Percentiles rank a stretch among this genome's conserved stretches.
Conservation (phyloP, 2,797 vertebrate species). For the Mastacembelus armatus region DNA sequence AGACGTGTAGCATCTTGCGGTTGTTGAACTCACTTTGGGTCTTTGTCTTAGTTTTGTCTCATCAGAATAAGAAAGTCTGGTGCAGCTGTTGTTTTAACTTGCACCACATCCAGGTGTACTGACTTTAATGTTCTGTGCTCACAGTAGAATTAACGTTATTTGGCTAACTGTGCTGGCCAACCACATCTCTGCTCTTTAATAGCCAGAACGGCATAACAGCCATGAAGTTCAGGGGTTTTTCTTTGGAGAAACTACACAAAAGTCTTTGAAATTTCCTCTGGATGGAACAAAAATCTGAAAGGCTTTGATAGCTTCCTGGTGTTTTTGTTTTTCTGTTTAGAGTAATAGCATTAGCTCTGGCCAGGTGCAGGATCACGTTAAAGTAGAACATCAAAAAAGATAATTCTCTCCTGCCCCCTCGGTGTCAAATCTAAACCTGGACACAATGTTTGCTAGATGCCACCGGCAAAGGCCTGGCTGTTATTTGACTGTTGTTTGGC, state of each 20-base stretch:
- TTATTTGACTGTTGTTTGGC: conserved; percentile 6
- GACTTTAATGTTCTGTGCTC: conserved; percentile 22
- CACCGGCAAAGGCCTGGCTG: neutral
- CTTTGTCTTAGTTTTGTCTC: too few relatives aligned
- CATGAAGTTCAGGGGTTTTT: conserved; percentile 6
- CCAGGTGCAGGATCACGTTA: neutral
- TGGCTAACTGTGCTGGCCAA: neutral
- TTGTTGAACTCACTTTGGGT: neutral
- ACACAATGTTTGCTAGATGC: neutral
- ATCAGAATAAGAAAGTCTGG: conserved; percentile 17
- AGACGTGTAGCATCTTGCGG: neutral
- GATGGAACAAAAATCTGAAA: neutral
- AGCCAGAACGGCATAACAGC: conserved; percentile 16
- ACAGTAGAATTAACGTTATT: conserved; percentile 8
- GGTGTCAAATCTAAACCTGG: neutral
- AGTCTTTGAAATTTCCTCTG: conserved; percentile 7
- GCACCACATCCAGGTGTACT: neutral
- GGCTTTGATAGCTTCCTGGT: conserved; percentile 8
- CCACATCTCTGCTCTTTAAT: neutral
- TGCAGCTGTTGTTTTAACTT: conserved; percentile 9
- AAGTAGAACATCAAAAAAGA: neutral
- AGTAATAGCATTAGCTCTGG: neutral
- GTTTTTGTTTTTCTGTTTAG: conserved; percentile 4
- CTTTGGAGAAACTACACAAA: neutral
- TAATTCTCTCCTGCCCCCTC: neutral